A percentile compares a stretch with the other conserved stretches of the same genome.
Evolutionary conservation across 1,140 invertebrate genomes (phyloP).

Genomic region (Heliconius melpomene): DNA sequence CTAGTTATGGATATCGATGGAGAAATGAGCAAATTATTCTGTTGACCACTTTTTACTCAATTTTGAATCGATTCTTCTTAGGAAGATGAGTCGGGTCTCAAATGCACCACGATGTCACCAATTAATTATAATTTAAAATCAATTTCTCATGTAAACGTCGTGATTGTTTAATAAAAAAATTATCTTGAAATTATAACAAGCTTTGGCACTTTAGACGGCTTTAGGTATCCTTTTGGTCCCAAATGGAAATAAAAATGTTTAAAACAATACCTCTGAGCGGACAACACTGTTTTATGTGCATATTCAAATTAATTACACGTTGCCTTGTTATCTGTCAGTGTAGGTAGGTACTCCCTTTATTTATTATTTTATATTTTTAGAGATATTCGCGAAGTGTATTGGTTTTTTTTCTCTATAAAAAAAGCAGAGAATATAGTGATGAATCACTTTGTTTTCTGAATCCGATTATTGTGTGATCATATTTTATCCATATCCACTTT

Average conservation of each 20-base stretch:
- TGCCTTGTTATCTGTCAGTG: slow-evolving; percentile 12
- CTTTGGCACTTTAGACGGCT: slow-evolving; percentile 10
- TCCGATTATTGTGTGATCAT: too few relatives aligned
- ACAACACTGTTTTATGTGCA: slow-evolving; percentile 2
- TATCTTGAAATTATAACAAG: slow-evolving; percentile 11
- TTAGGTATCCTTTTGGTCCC: not conserved
- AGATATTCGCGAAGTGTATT: not conserved
- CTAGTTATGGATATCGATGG: too few relatives aligned
- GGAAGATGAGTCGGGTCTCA: too few relatives aligned
- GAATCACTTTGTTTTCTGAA: too few relatives aligned
- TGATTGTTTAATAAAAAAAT: not conserved
- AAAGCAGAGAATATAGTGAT: not conserved
- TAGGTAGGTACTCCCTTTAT: not conserved
- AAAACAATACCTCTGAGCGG: not conserved
- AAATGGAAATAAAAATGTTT: not conserved
- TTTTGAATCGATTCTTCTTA: too few relatives aligned
- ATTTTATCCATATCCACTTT: too few relatives aligned
- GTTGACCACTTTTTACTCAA: too few relatives aligned
- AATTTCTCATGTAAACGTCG: slow-evolving; percentile 6
- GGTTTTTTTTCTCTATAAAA: not conserved
- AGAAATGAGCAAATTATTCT: too few relatives aligned
- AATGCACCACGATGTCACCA: not conserved
- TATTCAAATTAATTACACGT: slow-evolving; percentile 9
- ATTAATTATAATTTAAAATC: slow-evolving; percentile 10
- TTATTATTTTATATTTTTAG: slow-evolving; percentile 5